Evolutionary conservation across 1,140 invertebrate genomes (phyloP).

Genomic region (Dreissena polymorpha): DNA sequence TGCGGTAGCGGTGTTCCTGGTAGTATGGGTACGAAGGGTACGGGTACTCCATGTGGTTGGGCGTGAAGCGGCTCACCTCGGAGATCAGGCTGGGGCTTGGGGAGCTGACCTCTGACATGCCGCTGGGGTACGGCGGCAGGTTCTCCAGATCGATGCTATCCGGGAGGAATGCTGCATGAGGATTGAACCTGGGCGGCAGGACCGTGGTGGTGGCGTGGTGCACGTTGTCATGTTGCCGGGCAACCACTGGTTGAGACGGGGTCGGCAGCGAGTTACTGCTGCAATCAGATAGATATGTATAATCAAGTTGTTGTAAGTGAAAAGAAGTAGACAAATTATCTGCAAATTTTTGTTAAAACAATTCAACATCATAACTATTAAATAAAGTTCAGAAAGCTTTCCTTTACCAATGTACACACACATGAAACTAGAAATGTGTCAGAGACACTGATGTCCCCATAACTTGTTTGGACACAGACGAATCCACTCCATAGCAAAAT

Average conservation of each 20-base stretch:
- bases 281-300: neutral
- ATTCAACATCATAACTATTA: no score
- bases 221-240: conserved; percentile 6
- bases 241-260: conserved; percentile 33
- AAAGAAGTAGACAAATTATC: no score
- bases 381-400: no score
- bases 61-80: conserved; percentile 62
- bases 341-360: no score
- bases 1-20: conserved; percentile 74
- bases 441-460: no score
- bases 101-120: conserved; percentile 60
- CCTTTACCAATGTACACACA: no score
- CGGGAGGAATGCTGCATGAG: conserved; percentile 60
- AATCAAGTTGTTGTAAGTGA: no score
- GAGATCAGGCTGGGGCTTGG: conserved; percentile 73
- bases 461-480: no score
- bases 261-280: conserved; percentile 19
- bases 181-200: conserved; percentile 51
- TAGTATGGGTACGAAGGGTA: conserved; percentile 28
- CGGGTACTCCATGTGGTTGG: conserved; percentile 68
- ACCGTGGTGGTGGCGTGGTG: conserved; percentile 37
- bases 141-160: conserved; percentile 51
- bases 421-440: no score
- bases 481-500: no score
- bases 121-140: conserved; percentile 44